These are phyloP conservation scores for Zaprionus davidi DNA, from an alignment of 1,140 invertebrate species.

Conservation along the genomic window DNA sequence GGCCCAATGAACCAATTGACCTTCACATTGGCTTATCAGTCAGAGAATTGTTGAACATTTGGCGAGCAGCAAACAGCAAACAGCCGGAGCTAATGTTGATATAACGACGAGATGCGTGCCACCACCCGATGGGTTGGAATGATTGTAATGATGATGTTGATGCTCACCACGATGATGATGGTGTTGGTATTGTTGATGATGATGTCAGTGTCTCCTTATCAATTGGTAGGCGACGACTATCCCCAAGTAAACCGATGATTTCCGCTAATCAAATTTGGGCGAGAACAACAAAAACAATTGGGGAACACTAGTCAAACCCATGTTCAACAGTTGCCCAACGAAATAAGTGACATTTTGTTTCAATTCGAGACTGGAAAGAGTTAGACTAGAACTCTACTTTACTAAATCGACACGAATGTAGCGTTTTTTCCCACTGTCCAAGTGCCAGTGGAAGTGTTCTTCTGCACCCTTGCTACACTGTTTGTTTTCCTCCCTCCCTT, in stretches of 20 bases:
- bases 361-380: too few relatives aligned
- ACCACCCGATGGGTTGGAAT: not conserved
- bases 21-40: slow-evolving; percentile 44
- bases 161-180: slow-evolving; percentile 6
- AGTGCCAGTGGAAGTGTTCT: too few relatives aligned
- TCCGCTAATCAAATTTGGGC: slow-evolving; percentile 25
- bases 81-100: slow-evolving; percentile 23
- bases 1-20: slow-evolving; percentile 48
- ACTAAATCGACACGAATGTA: not conserved
- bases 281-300: slow-evolving; percentile 1
- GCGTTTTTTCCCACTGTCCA: not conserved
- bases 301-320: not conserved
- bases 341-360: too few relatives aligned
- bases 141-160: not conserved
- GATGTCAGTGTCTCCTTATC: slow-evolving; percentile 46
- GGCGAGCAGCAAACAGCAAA: slow-evolving; percentile 32
- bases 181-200: slow-evolving; percentile 33
- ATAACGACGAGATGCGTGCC: slow-evolving; percentile 4
- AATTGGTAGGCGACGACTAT: slow-evolving; percentile 3
- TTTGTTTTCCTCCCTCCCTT: not conserved
- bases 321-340: not conserved
- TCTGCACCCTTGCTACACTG: too few relatives aligned
- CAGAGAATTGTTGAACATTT: slow-evolving; percentile 32
- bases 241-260: slow-evolving; percentile 31
- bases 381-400: too few relatives aligned